Evolutionary conservation across 1,140 invertebrate genomes (phyloP).

Genomic region (Adelges cooleyi): DNA sequence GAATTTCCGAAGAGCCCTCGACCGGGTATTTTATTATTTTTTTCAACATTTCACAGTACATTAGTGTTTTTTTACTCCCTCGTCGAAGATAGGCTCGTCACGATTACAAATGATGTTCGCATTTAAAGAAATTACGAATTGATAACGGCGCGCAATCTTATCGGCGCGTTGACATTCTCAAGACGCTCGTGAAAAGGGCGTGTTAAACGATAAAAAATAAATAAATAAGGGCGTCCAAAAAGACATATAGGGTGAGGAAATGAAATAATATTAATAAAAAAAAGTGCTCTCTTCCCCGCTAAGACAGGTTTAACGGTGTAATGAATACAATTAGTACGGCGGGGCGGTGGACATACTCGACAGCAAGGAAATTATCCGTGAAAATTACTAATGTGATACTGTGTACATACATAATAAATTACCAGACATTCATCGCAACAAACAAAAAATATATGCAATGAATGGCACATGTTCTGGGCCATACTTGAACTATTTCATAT

Average conservation of each 20-base stretch:
- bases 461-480: too few relatives aligned
- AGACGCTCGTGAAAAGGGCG: background rate
- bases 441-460: too few relatives aligned
- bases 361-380: too few relatives aligned
- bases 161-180: background rate
- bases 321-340: too few relatives aligned
- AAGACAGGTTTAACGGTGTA: too few relatives aligned
- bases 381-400: too few relatives aligned
- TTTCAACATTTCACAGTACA: conserved; percentile 14
- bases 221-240: background rate
- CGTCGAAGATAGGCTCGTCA: background rate
- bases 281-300: too few relatives aligned
- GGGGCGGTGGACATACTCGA: too few relatives aligned
- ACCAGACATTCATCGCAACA: too few relatives aligned
- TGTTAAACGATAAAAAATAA: background rate
- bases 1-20: background rate
- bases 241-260: background rate
- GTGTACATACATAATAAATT: too few relatives aligned
- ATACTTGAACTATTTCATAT: too few relatives aligned
- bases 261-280: too few relatives aligned
- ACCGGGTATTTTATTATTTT: background rate
- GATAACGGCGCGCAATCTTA: conserved; percentile 9
- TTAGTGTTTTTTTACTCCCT: background rate
- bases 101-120: conserved; percentile 7
- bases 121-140: conserved; percentile 4